Conservation (phyloP, 2,113 vertebrate genomes). For the Strigops habroptila region DNA sequence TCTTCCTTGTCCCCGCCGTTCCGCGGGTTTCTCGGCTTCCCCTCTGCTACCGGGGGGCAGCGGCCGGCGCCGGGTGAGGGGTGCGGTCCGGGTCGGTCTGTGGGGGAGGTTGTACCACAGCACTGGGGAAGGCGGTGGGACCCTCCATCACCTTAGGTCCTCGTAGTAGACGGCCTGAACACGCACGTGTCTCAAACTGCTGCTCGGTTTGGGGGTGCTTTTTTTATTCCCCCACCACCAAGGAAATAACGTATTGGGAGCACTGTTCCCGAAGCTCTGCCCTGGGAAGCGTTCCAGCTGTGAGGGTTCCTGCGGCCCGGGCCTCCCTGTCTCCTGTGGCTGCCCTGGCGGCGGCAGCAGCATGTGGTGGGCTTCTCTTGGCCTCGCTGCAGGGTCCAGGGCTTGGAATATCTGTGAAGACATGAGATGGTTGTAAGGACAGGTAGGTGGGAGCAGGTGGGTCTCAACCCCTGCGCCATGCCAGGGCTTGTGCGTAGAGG, state of each 20-base stretch:
- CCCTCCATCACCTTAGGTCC: too few species aligned
- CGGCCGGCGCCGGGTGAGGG: background rate
- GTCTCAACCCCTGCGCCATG: background rate
- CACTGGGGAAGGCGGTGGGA: accelerated
- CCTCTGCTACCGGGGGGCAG: background rate
- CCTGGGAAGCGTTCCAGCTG: background rate
- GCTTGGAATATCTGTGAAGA: background rate
- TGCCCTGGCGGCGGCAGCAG: background rate
- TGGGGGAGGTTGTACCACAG: background rate
- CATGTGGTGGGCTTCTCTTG: background rate
- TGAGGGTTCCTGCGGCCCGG: background rate
- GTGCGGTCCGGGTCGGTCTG: accelerated
- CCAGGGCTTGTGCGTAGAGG: background rate
- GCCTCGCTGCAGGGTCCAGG: background rate
- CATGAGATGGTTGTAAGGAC: background rate
- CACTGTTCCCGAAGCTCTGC: too few species aligned
- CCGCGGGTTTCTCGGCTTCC: background rate
- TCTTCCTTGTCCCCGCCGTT: too few species aligned
- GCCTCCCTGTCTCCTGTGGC: too few species aligned
- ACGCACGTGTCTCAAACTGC: accelerated
- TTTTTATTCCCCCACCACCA: background rate
- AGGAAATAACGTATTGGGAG: too few species aligned
- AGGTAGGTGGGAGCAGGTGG: background rate
- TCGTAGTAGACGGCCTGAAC: background rate
- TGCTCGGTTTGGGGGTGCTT: background rate